Conservation (phyloP, 2,888 invertebrate genomes). For the Caenorhabditis plicata region DNA sequence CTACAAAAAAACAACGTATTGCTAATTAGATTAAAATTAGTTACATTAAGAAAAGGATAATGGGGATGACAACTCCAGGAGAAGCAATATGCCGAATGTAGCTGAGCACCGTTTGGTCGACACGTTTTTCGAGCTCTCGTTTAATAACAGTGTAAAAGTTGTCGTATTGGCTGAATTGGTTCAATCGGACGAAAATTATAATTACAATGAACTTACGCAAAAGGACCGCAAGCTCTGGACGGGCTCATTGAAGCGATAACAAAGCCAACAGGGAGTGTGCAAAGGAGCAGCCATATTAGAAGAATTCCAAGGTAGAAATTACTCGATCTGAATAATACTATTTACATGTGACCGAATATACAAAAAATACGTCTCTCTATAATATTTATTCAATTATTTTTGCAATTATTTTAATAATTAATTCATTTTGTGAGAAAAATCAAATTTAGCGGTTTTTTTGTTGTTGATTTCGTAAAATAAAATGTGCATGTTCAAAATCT, state of each 20-base stretch:
- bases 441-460: too few species aligned
- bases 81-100: slow-evolving; percentile 79
- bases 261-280: slow-evolving; percentile 90
- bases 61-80: slow-evolving; percentile 88
- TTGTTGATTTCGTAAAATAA: too few species aligned
- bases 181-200: neutral
- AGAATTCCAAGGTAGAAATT: slow-evolving; percentile 81
- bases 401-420: too few species aligned
- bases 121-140: slow-evolving; percentile 52
- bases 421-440: too few species aligned
- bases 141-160: slow-evolving; percentile 63
- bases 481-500: too few species aligned
- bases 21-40: too few species aligned
- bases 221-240: slow-evolving; percentile 94
- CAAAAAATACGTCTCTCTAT: too few species aligned
- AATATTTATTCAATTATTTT: too few species aligned
- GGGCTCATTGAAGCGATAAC: slow-evolving; percentile 90
- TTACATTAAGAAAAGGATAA: slow-evolving; percentile 73
- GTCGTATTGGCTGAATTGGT: slow-evolving; percentile 34
- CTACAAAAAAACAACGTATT: slow-evolving; percentile 57
- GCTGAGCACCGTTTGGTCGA: slow-evolving; percentile 53
- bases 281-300: slow-evolving; percentile 84
- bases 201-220: slow-evolving; percentile 70
- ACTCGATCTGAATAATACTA: slow-evolving; percentile 70
- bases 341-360: too few species aligned